phyloP scores from a whole-genome alignment of 2,113 vertebrate species.

The Prolemur simus region DNA sequence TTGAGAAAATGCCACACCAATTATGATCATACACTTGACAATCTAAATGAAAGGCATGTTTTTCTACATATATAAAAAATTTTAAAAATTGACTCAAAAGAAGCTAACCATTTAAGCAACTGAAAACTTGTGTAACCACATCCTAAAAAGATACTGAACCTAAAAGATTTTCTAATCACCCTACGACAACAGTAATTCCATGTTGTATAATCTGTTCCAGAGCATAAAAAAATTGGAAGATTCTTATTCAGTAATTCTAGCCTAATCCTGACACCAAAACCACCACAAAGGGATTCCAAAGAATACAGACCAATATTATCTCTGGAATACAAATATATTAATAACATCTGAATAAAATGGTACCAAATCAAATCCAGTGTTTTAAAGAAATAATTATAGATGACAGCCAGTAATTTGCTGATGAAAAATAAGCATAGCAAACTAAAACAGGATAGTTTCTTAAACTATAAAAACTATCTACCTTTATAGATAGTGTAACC shows the following conservation, averaged over 20 bases:
- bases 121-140: neutral
- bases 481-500: neutral
- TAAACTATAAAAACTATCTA: neutral
- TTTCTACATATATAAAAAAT: neutral
- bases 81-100: neutral
- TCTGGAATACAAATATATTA: neutral
- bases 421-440: neutral
- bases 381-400: neutral
- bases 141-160: neutral
- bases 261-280: neutral
- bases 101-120: neutral
- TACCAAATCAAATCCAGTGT: neutral
- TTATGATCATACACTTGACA: neutral
- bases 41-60: neutral
- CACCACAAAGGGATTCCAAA: neutral
- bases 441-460: neutral
- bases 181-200: too few species aligned
- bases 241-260: neutral
- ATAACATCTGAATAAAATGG: neutral
- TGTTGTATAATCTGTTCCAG: rapidly evolving
- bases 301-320: neutral
- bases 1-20: neutral
- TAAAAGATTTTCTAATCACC: neutral
- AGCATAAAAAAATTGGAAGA: too few species aligned
- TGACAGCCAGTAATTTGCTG: neutral